Evolutionary conservation across 2,888 invertebrate species (phyloP).

Genomic region (Leucoptera coffeella): DNA sequence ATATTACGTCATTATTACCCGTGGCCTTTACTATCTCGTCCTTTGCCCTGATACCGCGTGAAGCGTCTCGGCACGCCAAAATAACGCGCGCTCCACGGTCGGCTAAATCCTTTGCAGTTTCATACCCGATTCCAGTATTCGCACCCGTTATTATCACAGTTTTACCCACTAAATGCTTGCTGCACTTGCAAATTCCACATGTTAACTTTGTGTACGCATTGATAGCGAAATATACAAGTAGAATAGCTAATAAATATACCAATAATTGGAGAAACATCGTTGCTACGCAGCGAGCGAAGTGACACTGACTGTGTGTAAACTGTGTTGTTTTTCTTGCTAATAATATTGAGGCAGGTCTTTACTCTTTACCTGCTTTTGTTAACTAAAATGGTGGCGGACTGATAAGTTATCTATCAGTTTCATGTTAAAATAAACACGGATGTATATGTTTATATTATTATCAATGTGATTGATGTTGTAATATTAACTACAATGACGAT

Average conservation of each 20-base stretch:
- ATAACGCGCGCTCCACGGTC: constrained; percentile 70
- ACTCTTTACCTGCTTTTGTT: too few relatives aligned
- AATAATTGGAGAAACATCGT: too few relatives aligned
- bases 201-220: constrained; percentile 11
- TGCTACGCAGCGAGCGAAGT: neutral
- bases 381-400: too few relatives aligned
- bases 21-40: constrained; percentile 16
- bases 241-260: too few relatives aligned
- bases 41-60: constrained; percentile 53
- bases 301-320: neutral
- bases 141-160: constrained; percentile 80
- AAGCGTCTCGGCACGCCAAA: constrained; percentile 71
- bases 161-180: constrained; percentile 63
- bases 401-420: too few relatives aligned
- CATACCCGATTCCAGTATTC: constrained; percentile 74
- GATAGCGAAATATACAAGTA: constrained; percentile 7
- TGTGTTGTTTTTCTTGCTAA: too few relatives aligned
- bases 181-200: constrained; percentile 18
- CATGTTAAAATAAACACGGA: too few relatives aligned
- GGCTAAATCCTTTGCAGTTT: constrained; percentile 66
- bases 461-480: too few relatives aligned
- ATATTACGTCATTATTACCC: constrained; percentile 21
- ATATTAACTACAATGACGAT: too few relatives aligned
- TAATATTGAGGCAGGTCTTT: too few relatives aligned
- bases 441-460: too few relatives aligned